Conservation (phyloP, 2,113 vertebrate species). For the Ploceus nigricollis region DNA sequence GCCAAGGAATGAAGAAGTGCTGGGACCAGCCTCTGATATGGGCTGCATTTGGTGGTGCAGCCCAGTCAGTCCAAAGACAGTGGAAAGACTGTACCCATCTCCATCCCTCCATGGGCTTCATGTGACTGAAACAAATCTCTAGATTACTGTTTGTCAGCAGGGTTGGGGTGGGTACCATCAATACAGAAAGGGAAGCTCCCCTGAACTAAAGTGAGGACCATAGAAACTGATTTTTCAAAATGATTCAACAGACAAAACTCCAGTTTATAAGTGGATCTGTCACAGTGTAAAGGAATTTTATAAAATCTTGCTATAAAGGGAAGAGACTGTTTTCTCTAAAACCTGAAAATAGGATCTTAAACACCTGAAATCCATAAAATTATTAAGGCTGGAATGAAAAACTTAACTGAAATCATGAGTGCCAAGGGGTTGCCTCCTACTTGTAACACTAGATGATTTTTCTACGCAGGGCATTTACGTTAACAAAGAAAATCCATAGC, state of each 20-base stretch:
- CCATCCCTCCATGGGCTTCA: background rate
- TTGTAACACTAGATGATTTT: background rate
- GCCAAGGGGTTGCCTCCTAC: background rate
- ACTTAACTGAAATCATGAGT: background rate
- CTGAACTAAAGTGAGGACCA: background rate
- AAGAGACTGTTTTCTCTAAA: background rate
- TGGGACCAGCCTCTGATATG: background rate
- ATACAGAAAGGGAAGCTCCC: background rate
- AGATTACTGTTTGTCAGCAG: background rate
- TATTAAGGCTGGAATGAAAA: background rate
- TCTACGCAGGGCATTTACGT: background rate
- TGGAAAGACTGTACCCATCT: background rate
- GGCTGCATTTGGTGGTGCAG: background rate
- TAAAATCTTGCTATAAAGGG: background rate
- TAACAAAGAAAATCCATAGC: constrained; percentile 15
- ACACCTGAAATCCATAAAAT: background rate
- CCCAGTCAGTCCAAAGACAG: background rate
- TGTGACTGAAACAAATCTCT: background rate
- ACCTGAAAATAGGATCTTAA: background rate
- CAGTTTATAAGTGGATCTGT: background rate
- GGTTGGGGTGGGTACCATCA: background rate
- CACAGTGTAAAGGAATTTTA: background rate
- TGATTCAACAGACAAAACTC: background rate
- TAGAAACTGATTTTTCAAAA: background rate
- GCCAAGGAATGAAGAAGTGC: background rate